These are phyloP conservation scores for Nettapus auritus DNA, from an alignment of 2,113 vertebrate genomes.

Conservation along the genomic window DNA sequence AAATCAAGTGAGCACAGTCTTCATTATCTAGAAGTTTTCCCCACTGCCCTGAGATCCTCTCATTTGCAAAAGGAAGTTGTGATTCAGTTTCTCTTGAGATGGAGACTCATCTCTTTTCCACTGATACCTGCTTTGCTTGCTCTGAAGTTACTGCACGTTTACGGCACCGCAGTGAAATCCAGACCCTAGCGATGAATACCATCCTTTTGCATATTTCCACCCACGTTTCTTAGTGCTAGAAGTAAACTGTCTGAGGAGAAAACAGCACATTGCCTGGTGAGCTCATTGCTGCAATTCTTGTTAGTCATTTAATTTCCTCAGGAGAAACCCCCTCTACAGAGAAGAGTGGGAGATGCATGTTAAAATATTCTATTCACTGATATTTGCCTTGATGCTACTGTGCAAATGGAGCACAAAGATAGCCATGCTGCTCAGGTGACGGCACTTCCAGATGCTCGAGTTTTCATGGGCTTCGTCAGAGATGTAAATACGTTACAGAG, in stretches of 20 bases:
- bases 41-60: neutral
- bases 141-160: neutral
- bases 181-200: neutral
- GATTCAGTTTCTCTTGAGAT: neutral
- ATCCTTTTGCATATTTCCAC: neutral
- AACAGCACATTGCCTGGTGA: neutral
- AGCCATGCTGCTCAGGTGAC: neutral
- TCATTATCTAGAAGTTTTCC: neutral
- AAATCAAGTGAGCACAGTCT: neutral
- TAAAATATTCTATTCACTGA: neutral
- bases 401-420: neutral
- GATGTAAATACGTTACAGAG: neutral
- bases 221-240: accelerated
- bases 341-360: neutral
- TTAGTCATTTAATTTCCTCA: neutral
- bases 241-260: accelerated
- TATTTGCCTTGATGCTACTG: neutral
- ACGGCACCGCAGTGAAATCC: neutral
- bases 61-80: neutral
- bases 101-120: neutral
- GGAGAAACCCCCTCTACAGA: neutral
- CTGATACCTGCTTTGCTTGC: neutral
- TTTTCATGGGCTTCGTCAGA: neutral
- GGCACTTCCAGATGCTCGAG: neutral
- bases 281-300: neutral